Percentiles rank a stretch among this genome's conserved stretches.
phyloP scores from a whole-genome alignment of 2,888 invertebrate genomes.

The Aphodius granarius region DNA sequence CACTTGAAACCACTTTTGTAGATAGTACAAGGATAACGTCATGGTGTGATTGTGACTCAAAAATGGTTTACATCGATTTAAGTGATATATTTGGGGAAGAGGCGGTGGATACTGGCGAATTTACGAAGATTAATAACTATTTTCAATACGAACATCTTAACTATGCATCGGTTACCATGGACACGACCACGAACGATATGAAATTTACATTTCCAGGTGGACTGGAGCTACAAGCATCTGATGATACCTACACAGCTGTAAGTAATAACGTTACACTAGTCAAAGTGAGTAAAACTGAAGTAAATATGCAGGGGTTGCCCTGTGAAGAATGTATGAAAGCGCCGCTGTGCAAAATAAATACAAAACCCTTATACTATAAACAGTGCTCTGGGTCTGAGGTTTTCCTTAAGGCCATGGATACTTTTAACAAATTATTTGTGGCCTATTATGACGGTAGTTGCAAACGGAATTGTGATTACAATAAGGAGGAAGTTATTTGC shows the following conservation, averaged over 20 bases:
- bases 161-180: constrained; percentile 20
- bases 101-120: constrained; percentile 12
- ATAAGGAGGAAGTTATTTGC: constrained; percentile 10
- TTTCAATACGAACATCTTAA: constrained; percentile 25
- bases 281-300: constrained; percentile 8
- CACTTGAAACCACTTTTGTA: constrained; percentile 19
- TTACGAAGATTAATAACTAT: constrained; percentile 17
- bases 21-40: constrained; percentile 25
- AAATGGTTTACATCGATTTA: constrained; percentile 18
- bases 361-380: constrained; percentile 16
- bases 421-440: constrained; percentile 21
- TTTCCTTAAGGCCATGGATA: constrained; percentile 21
- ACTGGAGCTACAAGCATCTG: background rate
- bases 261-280: background rate
- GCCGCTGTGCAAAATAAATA: constrained; percentile 18
- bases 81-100: constrained; percentile 14
- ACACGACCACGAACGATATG: background rate
- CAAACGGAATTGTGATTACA: constrained; percentile 17
- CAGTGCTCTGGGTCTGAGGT: background rate
- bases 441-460: constrained; percentile 24
- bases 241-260: background rate
- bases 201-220: constrained; percentile 3
- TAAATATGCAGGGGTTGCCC: constrained; percentile 14
- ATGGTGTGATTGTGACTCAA: constrained; percentile 22
- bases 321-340: constrained; percentile 18